Conservation (phyloP, 1,140 invertebrate species). For the Latrodectus geometricus region DNA sequence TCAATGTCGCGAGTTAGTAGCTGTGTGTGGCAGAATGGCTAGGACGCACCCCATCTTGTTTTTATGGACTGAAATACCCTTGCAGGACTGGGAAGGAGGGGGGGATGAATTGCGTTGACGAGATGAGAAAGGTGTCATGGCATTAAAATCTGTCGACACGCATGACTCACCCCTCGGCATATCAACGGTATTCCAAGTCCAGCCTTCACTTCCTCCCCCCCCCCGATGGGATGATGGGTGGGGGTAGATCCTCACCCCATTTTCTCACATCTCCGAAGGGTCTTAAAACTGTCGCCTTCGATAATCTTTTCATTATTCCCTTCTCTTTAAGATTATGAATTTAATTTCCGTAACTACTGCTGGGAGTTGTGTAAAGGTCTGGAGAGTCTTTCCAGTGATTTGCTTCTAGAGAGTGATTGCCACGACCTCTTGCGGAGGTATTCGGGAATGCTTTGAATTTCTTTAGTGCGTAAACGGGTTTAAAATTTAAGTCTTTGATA, state of each 20-base stretch:
- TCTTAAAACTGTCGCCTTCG: conserved; percentile 9
- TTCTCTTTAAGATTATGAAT: conserved; percentile 19
- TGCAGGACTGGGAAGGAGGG: too few species aligned
- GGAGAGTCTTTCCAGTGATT: too few species aligned
- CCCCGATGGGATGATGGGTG: neutral
- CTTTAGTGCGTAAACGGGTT: too few species aligned
- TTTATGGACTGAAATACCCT: too few species aligned
- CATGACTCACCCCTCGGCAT: conserved; percentile 1
- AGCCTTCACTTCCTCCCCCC: neutral
- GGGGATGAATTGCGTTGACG: neutral
- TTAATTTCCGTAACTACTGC: conserved; percentile 20
- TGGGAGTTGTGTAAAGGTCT: neutral
- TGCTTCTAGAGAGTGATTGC: too few species aligned
- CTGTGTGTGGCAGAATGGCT: too few species aligned
- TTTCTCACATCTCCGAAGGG: neutral
- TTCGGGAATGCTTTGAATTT: too few species aligned
- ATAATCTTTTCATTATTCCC: conserved; percentile 22
- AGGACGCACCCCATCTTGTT: too few species aligned
- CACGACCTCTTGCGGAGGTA: too few species aligned
- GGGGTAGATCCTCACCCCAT: neutral
- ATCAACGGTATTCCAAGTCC: neutral
- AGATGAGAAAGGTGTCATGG: neutral
- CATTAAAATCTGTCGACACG: conserved; percentile 23
- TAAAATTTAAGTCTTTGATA: too few species aligned
- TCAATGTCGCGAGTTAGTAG: too few species aligned